Base-by-base conservation (phyloP, 2,113 vertebrate species). In the Cnemophilus loriae region DNA sequence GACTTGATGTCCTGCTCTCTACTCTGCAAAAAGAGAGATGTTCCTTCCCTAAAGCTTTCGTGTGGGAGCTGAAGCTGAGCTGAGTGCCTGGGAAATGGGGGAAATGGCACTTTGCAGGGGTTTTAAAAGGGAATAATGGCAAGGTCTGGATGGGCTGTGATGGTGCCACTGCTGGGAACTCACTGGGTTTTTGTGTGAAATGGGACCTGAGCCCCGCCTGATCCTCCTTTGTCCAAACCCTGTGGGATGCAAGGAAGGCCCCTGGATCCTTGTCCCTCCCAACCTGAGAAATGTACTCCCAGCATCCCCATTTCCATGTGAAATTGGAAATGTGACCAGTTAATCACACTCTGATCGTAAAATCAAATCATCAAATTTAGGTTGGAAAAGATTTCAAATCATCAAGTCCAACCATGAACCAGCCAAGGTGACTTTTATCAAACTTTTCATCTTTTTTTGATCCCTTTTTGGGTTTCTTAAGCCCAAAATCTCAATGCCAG, bases 251-350 rank as follows among this genome's bases (percentile, higher is more conserved):
- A 8, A 23, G 47, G 83, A 47, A 52, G 4, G 4, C 4, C 20
- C 15, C 73, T 46, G 57, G 49, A 33, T 39, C 73, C n/a, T 39
- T 1, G 1, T 55, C 57, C 57, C 23, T 56, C n/a, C 33, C 20
- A 19, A 22, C 42, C 33, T 27, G 42, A 47, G 27, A 41, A 64
- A 55, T 7, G 41, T n/a, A 46, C 21, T 67, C 30, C 75, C 12
- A 2, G 35, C n/a, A 9, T 16, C 56, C 67, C 33, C 1, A 1
- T 74, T 70, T 44, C 53, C n/a, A 10, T 0, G 0, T 12, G 30
- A 27, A 57, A 81, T 7, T n/a, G 55, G 35, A 15, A 28, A 42
- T 42, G 44, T 1, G 4, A 50, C 30, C 50, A 28, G 4, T 82
- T 39, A 26, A 74, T 63, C 42, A 3, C 30, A 8, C 32, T 21